Base-by-base conservation (phyloP, 2,888 invertebrate species). In the Diploptera punctata region DNA sequence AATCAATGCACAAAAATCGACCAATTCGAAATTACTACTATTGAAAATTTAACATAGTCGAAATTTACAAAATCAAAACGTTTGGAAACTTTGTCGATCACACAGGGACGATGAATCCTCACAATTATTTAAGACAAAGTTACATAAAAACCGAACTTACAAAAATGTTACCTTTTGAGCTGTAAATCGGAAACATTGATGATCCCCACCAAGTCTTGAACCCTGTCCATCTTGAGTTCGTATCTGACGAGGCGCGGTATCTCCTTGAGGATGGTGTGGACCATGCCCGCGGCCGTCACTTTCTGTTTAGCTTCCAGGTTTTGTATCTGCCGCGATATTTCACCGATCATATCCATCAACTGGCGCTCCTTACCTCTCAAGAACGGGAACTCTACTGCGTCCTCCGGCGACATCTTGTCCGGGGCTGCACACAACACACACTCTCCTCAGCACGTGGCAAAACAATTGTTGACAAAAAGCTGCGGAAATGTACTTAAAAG, bases 331-430 rank as follows among this genome's bases (percentile, higher is more conserved):
- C 62, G 49, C 0, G 81, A 78, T 0, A 81, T 73, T 2, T 62
- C 54, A 0, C 83, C 75, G 60, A 86, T 81, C 3, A 86, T 84
- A 68, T 86, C 82, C 77, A 91, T 81, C n/a, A 90, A 84, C 79
- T 87, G 85, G 72, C 85, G 83, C 78, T 92, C 91, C 77, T 88
- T 87, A 77, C 86, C 85, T 67, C 87, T 86, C 68, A 90, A 81
- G 67, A 91, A 81, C 2, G 91, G 90, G 68, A 89, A 81, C 18
- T 88, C 87, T 5, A 88, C 86, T 1, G 88, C 87, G 4, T 13
- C 57, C 3, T 16, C 3, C 10, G 7, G 9, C 10, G 47, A 47
- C n/a, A 4, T 86, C 70, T 85, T 84, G 68, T 89, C 88, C 10
- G 29, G 44, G 18, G 26, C 65, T 65, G 65, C 33, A 26, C 44